Conservation (phyloP, 1,140 invertebrate genomes). For the Megathymus violae region DNA sequence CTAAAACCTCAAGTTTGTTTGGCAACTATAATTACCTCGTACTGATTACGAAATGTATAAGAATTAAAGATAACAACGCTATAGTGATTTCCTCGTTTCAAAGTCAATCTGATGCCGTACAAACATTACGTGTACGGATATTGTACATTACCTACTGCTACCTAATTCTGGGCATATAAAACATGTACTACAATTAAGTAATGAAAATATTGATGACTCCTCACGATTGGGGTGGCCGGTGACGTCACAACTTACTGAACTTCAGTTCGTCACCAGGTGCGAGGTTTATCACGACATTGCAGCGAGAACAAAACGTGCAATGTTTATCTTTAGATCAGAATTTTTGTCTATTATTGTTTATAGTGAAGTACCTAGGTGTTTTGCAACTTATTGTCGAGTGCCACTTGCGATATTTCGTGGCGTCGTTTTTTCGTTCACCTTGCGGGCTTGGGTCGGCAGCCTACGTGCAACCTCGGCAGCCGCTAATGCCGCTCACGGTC, state of each 20-base stretch:
- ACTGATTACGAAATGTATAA: constrained; percentile 1
- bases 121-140: too few species aligned
- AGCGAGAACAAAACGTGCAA: neutral
- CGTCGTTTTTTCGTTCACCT: constrained; percentile 62
- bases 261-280: too few species aligned
- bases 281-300: too few species aligned
- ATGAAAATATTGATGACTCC: too few species aligned
- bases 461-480: constrained; percentile 73
- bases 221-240: neutral
- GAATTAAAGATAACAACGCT: constrained; percentile 2
- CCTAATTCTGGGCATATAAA: too few species aligned
- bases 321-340: constrained; percentile 3
- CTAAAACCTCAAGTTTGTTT: constrained; percentile 56
- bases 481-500: constrained; percentile 67
- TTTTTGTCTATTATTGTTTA: constrained; percentile 6
- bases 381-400: constrained; percentile 21
- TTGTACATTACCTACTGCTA: too few species aligned
- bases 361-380: neutral
- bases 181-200: too few species aligned
- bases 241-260: neutral
- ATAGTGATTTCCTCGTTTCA: neutral
- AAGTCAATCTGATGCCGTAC: too few species aligned
- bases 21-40: constrained; percentile 18
- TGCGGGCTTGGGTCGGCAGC: constrained; percentile 49
- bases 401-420: constrained; percentile 40